Evolutionary conservation across 2,113 vertebrate species (phyloP).

Genomic region (Bettongia penicillata): DNA sequence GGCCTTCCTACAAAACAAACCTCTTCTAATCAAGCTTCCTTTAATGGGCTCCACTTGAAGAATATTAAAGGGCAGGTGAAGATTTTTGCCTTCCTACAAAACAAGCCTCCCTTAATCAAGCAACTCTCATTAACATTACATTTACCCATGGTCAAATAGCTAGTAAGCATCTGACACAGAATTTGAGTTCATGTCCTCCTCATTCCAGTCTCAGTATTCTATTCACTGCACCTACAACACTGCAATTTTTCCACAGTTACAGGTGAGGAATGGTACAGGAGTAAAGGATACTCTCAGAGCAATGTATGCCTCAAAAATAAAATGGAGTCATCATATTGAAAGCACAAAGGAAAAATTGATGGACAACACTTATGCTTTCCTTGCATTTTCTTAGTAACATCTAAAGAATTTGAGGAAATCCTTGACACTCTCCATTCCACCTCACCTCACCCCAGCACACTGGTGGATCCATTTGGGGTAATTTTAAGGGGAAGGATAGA

Average conservation of each 20-base stretch:
- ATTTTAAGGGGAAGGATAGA: not conserved
- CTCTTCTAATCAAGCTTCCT: too few species aligned
- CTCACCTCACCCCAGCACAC: not conserved
- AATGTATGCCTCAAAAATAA: not conserved
- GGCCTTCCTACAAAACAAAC: too few species aligned
- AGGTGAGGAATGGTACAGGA: not conserved
- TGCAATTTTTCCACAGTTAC: not conserved
- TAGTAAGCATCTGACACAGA: not conserved
- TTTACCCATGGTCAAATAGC: not conserved
- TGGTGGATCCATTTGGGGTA: not conserved
- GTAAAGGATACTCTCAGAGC: not conserved
- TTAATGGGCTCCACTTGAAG: too few species aligned
- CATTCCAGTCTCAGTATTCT: not conserved
- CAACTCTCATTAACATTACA: too few species aligned
- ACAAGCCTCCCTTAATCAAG: too few species aligned
- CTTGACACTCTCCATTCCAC: not conserved
- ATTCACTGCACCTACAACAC: not conserved
- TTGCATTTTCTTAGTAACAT: not conserved
- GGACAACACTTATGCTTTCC: not conserved
- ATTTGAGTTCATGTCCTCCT: not conserved
- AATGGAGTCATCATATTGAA: not conserved
- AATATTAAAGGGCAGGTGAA: too few species aligned
- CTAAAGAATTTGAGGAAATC: not conserved
- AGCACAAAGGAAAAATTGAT: not conserved
- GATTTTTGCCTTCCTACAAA: too few species aligned